Evolutionary conservation across 2,113 vertebrate genomes (phyloP).

Genomic region (Nothobranchius kuhntae): DNA sequence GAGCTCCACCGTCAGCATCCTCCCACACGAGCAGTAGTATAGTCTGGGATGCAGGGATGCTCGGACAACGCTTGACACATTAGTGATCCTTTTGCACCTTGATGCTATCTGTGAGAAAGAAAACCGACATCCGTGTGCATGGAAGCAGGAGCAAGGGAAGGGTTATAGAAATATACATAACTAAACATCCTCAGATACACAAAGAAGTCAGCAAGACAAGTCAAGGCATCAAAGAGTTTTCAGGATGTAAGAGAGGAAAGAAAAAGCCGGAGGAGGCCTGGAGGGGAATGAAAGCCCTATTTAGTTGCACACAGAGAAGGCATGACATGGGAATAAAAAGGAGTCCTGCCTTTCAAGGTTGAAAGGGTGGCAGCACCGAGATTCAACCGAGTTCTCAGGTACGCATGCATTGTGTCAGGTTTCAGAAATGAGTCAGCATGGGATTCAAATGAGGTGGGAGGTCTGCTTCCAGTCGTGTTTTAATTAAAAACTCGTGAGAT

Average conservation of each 20-base stretch:
- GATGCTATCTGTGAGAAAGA: slow-evolving; percentile 40
- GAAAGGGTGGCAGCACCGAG: slow-evolving; percentile 50
- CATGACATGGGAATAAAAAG: slow-evolving; percentile 54
- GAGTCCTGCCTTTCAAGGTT: slow-evolving; percentile 63
- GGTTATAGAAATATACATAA: slow-evolving; percentile 56
- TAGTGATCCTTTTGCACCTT: slow-evolving; percentile 35
- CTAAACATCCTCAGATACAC: slow-evolving; percentile 62
- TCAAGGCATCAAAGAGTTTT: slow-evolving; percentile 58
- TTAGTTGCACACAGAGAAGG: slow-evolving; percentile 44
- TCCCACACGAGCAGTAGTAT: slow-evolving; percentile 49
- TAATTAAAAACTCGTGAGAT: slow-evolving; percentile 60
- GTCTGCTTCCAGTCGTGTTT: slow-evolving; percentile 53
- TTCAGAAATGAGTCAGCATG: slow-evolving; percentile 62
- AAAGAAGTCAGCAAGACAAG: slow-evolving; percentile 49
- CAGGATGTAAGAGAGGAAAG: slow-evolving; percentile 64
- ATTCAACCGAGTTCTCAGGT: slow-evolving; percentile 53
- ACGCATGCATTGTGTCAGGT: slow-evolving; percentile 39
- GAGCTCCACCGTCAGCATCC: slow-evolving; percentile 23
- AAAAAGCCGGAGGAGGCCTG: slow-evolving; percentile 9
- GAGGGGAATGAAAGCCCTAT: slow-evolving; percentile 39
- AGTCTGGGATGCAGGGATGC: slow-evolving; percentile 21
- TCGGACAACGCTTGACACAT: slow-evolving; percentile 40
- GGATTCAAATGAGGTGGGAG: slow-evolving; percentile 23
- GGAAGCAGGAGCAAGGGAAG: not conserved
- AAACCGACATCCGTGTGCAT: slow-evolving; percentile 33